phyloP scores from a whole-genome alignment of 2,888 invertebrate genomes.

The Conops quadrifasciatus region DNA sequence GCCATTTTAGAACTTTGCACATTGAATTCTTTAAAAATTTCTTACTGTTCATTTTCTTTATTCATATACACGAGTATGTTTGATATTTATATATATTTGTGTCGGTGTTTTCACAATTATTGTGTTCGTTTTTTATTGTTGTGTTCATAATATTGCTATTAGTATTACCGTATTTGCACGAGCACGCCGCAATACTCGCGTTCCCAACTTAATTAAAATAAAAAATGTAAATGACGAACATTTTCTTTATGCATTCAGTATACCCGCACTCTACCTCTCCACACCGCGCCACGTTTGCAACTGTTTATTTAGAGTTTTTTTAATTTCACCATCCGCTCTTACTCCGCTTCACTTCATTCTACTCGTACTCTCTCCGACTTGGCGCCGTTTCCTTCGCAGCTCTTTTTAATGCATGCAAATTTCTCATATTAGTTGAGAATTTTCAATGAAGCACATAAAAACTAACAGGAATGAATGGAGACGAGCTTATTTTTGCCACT shows the following conservation, averaged over 20 bases:
- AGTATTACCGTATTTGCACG: neutral
- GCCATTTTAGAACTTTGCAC: neutral
- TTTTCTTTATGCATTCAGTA: neutral
- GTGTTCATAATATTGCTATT: neutral
- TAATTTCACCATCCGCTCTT: neutral
- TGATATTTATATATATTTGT: too few species aligned
- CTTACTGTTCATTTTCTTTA: too few species aligned
- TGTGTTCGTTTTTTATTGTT: neutral
- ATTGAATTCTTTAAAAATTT: neutral
- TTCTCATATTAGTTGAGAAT: conserved; percentile 31
- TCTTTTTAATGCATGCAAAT: conserved; percentile 27
- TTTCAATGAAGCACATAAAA: conserved; percentile 31
- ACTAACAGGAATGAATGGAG: neutral
- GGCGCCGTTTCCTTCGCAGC: neutral
- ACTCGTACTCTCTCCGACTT: too few species aligned
- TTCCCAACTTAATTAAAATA: conserved; percentile 9
- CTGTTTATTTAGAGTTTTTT: neutral
- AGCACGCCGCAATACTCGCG: neutral
- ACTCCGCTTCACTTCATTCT: neutral
- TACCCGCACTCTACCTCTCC: neutral
- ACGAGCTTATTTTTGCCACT: conserved; percentile 24
- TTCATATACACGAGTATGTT: too few species aligned
- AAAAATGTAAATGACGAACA: conserved; percentile 17
- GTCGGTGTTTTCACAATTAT: neutral
- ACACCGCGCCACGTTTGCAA: neutral